A percentile compares a stretch with the other conserved stretches of the same genome.
phyloP scores from a whole-genome alignment of 2,888 invertebrate species.

The Myopa tessellatipennis region DNA sequence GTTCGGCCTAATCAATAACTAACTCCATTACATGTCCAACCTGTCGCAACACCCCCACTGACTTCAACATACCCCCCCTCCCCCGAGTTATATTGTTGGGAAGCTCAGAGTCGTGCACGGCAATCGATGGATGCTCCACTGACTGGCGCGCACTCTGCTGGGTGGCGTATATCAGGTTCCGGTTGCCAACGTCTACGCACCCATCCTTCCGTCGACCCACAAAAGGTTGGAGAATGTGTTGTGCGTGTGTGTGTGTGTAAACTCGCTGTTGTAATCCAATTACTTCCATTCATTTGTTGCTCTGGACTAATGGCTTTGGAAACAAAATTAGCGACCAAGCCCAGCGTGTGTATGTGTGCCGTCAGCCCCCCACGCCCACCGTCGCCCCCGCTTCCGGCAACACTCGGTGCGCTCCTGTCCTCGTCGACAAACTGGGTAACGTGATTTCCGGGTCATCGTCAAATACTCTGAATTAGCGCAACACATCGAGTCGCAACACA shows the following conservation, averaged over 20 bases:
- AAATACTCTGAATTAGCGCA: background rate
- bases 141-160: no score
- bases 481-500: no score
- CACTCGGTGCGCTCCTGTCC: background rate
- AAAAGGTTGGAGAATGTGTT: constrained; percentile 42
- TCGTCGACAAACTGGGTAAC: constrained; percentile 20
- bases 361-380: background rate
- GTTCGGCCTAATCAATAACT: constrained; percentile 9
- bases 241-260: constrained; percentile 41
- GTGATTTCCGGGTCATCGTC: constrained; percentile 22
- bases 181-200: background rate
- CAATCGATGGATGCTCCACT: background rate
- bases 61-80: background rate
- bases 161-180: constrained; percentile 2
- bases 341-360: background rate
- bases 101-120: background rate
- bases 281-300: constrained; percentile 38
- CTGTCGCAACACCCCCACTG: background rate
- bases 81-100: no score
- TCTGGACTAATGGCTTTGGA: constrained; percentile 33
- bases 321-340: constrained; percentile 23
- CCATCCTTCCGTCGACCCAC: no score
- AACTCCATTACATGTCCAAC: constrained; percentile 21
- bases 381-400: background rate
- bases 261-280: constrained; percentile 33